Evolutionary conservation across 2,113 vertebrate genomes (phyloP), one percentile per base, ranked within the genome.

Genomic region (Erythrocercus mccallii): DNA sequence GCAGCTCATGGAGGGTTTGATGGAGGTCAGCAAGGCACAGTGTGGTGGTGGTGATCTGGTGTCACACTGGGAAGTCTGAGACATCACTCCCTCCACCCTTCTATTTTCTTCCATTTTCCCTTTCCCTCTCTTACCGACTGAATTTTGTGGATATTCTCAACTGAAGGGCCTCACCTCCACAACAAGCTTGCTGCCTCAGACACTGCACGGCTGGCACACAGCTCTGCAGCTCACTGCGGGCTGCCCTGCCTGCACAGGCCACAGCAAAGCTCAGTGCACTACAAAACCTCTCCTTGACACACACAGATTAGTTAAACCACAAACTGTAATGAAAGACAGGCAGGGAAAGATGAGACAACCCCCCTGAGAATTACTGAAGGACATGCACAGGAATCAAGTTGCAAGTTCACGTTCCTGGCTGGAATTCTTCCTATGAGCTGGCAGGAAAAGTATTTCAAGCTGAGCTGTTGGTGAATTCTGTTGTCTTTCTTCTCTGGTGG

Each of bases 361-460:
- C 37, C 37, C 69, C 50, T 47, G 78, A 79, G 64, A 61, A 48
- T 71, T 83, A 54, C 82, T 81, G 48, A 88, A 70, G 81, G 86
- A 81, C 73, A 42, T 1, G n/a, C 72, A 68, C 25, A 44, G 72
- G 82, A 93, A 74, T 92, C 58, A 61, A 90, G 64, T 37, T 95
- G 60, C 81, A 84, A 45, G 37, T 58, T 82, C 77, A 74, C 20
- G 62, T 57, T 88, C 78, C 92, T 90, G 83, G 79, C 85, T 95
- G 79, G 78, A 89, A 83, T 82, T 53, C 76, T 78, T 82, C 68
- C 38, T 86, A 15, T 68, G 88, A 97, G 56, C 85, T 93, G 88
- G 56, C 77, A 92, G 74, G 51, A 86, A 60, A 94, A 90, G 28
- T 66, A 89, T 92, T 91, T 94, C 88, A 92, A 91, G 69, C 64